phyloP scores from a whole-genome alignment of 2,113 vertebrate species.

The Ardeotis arabs region DNA sequence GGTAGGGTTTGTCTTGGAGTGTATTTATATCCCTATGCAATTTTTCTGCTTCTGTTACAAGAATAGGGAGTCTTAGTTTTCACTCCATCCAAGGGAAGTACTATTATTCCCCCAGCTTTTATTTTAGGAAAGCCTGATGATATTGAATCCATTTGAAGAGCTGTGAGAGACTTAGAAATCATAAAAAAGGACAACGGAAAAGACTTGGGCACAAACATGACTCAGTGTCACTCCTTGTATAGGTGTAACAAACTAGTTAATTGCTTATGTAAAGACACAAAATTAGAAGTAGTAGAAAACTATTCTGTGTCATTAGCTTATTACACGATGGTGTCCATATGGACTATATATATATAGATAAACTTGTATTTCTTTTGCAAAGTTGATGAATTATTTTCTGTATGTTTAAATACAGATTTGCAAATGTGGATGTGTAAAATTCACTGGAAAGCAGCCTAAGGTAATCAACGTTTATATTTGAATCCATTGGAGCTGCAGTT shows the following conservation, averaged over 20 bases:
- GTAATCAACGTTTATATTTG: neutral
- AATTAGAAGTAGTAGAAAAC: neutral
- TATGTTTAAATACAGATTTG: neutral
- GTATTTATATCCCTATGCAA: neutral
- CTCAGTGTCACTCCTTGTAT: neutral
- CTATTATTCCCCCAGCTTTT: neutral
- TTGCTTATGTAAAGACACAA: neutral
- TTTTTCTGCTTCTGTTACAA: neutral
- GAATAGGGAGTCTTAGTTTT: neutral
- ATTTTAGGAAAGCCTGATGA: neutral
- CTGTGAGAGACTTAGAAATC: neutral
- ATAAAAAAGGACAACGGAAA: neutral
- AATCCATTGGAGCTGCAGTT: neutral
- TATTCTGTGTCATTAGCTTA: neutral
- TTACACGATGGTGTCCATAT: neutral
- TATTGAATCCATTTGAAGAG: neutral
- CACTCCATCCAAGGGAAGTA: neutral
- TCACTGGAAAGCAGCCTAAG: neutral
- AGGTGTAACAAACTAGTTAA: neutral
- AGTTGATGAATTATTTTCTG: neutral
- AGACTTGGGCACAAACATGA: too few species aligned
- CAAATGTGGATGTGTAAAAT: neutral
- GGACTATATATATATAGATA: neutral
- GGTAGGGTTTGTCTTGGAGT: neutral
- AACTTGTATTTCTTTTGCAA: neutral